Evolutionary conservation across 2,797 vertebrate species (phyloP), one percentile per base, ranked within the genome.

Genomic region (Atherinosoma microstoma): DNA sequence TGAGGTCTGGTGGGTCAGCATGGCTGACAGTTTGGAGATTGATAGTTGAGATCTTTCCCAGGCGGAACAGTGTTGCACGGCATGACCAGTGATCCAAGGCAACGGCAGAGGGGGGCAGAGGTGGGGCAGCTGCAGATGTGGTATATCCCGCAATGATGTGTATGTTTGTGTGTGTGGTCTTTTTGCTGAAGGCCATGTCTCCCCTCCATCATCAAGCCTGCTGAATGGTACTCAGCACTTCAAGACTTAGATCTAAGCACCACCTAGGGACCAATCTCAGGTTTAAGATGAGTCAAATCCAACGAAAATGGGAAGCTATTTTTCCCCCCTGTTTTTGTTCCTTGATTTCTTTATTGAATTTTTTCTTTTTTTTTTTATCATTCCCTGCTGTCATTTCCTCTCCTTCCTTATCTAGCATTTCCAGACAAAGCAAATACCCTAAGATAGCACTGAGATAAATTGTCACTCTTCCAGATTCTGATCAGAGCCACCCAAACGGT

Each of bases 21-120:
- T 4, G 63, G 77, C 84, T 85, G 91, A 93, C 92, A 89, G 91
- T 80, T 83, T 36, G 45, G 75, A 92, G 91, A 94, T 90, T 91
- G 92, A 93, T 91, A 78, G 89, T 70, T 65, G 80, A 87, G 90
- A 90, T 93, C 80, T 82, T 87, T 88, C 88, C 87, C 86, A 83
- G 83, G 76, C 69, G 36, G 85, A 89, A 88, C 81, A 65, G 75
- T 75, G 84, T 85, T 71, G 84, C 84, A 89, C 91, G 91, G 91
- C 88, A 91, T 60, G 75, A 83, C 84, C 90, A 73, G 82, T 89
- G 91, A 92, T 91, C 88, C 90, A 80, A 77, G 79, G 84, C 91
- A 84, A 53, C 76, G 63, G 75, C 29, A n/a, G 80, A 78, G 76
- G 51, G 34, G 61, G 64, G 51, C 62, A 58, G 84, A 79, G 82